These are phyloP conservation scores for Botia kubotai DNA, from an alignment of 2,797 vertebrate genomes.

Conservation along the genomic window DNA sequence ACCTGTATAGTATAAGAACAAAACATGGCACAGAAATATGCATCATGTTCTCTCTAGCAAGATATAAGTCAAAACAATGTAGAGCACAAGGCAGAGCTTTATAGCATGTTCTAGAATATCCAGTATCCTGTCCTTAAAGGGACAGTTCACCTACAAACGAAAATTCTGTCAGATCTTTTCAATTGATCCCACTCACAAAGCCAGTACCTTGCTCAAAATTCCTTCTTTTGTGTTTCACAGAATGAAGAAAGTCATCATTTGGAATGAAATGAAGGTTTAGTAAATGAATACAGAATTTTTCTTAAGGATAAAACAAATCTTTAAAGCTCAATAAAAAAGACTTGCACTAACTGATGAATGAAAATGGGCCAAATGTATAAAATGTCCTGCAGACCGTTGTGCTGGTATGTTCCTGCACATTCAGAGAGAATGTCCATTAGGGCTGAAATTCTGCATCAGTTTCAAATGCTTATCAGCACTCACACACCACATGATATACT, in stretches of 20 bases:
- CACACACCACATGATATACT: conserved; percentile 29
- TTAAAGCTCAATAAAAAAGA: not conserved
- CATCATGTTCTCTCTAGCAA: not conserved
- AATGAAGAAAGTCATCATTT: too few species aligned
- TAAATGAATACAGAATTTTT: conserved; percentile 65
- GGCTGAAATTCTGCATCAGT: conserved; percentile 38
- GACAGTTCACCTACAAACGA: not conserved
- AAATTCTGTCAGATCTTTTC: not conserved
- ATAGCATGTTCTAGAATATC: not conserved
- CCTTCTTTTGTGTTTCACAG: too few species aligned
- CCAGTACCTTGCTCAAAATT: too few species aligned
- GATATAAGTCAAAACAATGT: conserved; percentile 7
- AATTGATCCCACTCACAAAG: too few species aligned
- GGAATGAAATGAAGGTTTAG: conserved; percentile 50
- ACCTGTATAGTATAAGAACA: conserved; percentile 45
- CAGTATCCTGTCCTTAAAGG: not conserved
- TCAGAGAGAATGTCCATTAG: conserved; percentile 47
- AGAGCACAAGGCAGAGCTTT: not conserved
- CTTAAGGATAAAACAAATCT: conserved; percentile 1
- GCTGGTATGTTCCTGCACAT: not conserved
- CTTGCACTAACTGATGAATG: not conserved
- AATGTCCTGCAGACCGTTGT: conserved; percentile 12
- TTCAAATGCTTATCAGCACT: conserved; percentile 41
- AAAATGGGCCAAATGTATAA: not conserved
- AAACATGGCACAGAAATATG: conserved; percentile 32